phyloP scores from a whole-genome alignment of 2,113 vertebrate genomes.

The Hippocampus barbouri region DNA sequence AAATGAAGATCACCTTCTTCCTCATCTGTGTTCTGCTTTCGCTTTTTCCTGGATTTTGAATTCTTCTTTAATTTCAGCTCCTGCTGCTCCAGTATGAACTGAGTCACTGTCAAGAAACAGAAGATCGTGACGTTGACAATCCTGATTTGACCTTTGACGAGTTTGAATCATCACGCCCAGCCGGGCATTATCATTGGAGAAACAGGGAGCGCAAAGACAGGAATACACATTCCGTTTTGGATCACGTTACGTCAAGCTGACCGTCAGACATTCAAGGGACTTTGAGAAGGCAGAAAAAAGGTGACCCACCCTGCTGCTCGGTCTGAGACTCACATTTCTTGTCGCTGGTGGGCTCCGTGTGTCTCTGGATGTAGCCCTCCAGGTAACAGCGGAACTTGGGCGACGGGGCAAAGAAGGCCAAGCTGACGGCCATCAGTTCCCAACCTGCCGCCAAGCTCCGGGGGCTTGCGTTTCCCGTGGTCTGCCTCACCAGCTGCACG shows the following conservation, averaged over 20 bases:
- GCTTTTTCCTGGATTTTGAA: constrained; percentile 88
- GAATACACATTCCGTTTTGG: background rate
- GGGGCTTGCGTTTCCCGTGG: constrained; percentile 81
- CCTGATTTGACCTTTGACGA: constrained; percentile 2
- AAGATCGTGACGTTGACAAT: constrained; percentile 26
- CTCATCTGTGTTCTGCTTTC: constrained; percentile 84
- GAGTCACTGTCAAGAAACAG: constrained; percentile 73
- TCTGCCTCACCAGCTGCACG: constrained; percentile 85
- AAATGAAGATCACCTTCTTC: constrained; percentile 67
- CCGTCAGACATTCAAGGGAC: constrained; percentile 35
- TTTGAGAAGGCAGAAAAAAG: constrained; percentile 51
- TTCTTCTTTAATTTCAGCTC: constrained; percentile 87
- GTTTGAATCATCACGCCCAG: too few relatives aligned
- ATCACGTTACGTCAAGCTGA: background rate
- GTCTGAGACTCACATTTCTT: constrained; percentile 81
- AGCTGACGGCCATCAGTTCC: constrained; percentile 87
- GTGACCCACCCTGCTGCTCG: constrained; percentile 65
- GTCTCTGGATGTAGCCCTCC: constrained; percentile 89
- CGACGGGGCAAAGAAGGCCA: constrained; percentile 87
- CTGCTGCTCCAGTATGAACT: constrained; percentile 82
- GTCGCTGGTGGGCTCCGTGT: constrained; percentile 79
- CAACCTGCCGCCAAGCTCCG: constrained; percentile 81
- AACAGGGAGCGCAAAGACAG: background rate
- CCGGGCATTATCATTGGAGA: background rate
- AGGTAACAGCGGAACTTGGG: constrained; percentile 88